Base-by-base conservation (phyloP, 92 coral and sea anemone species). In the Blastomussa wellsi region DNA sequence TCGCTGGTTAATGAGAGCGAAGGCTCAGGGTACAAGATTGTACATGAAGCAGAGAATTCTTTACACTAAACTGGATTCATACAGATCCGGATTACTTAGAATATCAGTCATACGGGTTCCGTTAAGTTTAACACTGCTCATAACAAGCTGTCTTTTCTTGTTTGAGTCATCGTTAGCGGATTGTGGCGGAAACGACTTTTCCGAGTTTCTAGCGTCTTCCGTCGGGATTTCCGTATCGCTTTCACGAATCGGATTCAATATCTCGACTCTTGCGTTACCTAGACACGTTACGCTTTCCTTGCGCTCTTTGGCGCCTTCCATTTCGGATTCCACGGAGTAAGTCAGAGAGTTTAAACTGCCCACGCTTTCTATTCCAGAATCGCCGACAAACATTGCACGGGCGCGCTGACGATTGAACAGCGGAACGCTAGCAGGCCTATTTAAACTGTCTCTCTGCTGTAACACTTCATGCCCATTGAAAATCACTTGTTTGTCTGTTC, bases 351-450 rank as follows among this genome's bases (percentile, higher is more conserved):
- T 82, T 26, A 86, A 82, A 42, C 98, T 94, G 62, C 98, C 92
- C 11, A 90, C 95, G 69, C 98, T 94, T 17, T 94, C 93, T n/a
- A 94, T 94, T 3, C 98, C 98, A 2, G 98, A 94, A 82, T 94
- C 98, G 0, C 95, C 98, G 16, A 94, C 89, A 84, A 94, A 94
- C 51, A 94, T 86, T 19, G 97, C 90, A 55, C 98, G 88, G 31
- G 95, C 95, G 38, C 89, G 87, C 55, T 89, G 93, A 28, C 98
- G 90, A 67, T 90, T 42, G 89, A 72, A 24, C 80, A 86, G 70
- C 52, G 79, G 79, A 36, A 83, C 81, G 26, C 57, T 36, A 28
- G 72, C 44, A 57, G 72, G 81, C 74, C 87, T 74, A 47, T 59
- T 66, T 42, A 72, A 48, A 26, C 59, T 81, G 1, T 87, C 94